Percentiles rank a stretch among this genome's conserved stretches.
Conservation (phyloP, 2,888 invertebrate genomes). For the Acrobasis suavella region DNA sequence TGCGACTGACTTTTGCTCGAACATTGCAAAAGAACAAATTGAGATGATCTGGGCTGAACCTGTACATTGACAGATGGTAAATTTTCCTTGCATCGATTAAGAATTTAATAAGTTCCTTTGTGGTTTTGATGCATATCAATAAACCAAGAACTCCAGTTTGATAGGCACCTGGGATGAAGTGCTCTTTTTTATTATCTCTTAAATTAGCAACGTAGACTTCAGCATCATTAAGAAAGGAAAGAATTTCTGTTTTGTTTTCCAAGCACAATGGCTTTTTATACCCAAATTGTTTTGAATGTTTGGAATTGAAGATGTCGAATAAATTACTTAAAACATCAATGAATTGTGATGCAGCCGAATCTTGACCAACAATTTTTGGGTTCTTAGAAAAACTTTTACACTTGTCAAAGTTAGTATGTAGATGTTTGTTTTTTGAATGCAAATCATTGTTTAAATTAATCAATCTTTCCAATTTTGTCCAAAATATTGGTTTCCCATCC, state of each 20-base stretch:
- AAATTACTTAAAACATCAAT: slow-evolving; percentile 23
- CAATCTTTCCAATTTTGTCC: slow-evolving; percentile 16
- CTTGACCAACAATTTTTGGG: slow-evolving; percentile 23
- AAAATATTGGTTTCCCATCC: slow-evolving; percentile 13
- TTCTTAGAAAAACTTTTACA: not conserved
- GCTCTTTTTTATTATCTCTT: not conserved
- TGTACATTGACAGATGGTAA: too few relatives aligned
- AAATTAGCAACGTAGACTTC: not conserved
- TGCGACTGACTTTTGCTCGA: too few relatives aligned
- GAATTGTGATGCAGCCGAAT: not conserved
- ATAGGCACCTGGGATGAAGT: not conserved
- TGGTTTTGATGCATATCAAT: slow-evolving; percentile 6
- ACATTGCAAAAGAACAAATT: too few relatives aligned
- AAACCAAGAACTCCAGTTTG: slow-evolving; percentile 24
- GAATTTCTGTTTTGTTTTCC: slow-evolving; percentile 3
- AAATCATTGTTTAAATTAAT: slow-evolving; percentile 18
- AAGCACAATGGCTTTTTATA: slow-evolving; percentile 23
- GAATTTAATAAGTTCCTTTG: not conserved
- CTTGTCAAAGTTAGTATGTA: slow-evolving; percentile 5
- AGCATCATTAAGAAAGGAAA: not conserved
- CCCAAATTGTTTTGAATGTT: not conserved
- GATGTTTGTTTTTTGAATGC: slow-evolving; percentile 15
- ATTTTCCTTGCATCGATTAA: not conserved
- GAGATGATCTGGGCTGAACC: too few relatives aligned
- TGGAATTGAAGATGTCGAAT: slow-evolving; percentile 26